Conservation (phyloP, 2,113 vertebrate species). For the Hydrochoerus hydrochaeris region DNA sequence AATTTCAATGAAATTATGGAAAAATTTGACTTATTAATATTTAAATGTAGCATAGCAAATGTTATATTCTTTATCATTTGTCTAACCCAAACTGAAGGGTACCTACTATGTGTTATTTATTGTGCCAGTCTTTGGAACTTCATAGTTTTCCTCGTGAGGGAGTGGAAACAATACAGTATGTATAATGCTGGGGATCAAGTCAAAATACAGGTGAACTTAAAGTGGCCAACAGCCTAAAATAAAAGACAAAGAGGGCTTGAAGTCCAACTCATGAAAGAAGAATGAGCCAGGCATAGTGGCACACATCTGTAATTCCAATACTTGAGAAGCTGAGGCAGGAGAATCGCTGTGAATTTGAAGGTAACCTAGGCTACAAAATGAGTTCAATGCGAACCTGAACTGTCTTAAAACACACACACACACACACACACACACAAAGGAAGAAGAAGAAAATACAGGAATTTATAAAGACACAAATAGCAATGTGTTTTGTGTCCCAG, state of each 20-base stretch:
- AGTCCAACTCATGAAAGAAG: neutral
- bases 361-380: no score
- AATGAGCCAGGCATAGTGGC: neutral
- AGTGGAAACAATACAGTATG: neutral
- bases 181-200: neutral
- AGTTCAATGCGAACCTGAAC: no score
- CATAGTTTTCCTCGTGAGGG: neutral
- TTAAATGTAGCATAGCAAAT: conserved; percentile 2
- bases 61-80: neutral
- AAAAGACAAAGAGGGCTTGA: neutral
- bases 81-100: neutral
- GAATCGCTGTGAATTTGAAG: no score
- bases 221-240: neutral
- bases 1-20: conserved; percentile 11
- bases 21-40: neutral
- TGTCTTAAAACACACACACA: no score
- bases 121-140: neutral
- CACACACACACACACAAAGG: no score
- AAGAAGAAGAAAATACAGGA: neutral
- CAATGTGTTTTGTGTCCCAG: neutral
- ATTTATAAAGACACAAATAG: neutral
- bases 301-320: neutral
- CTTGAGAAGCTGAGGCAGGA: neutral
- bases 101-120: neutral
- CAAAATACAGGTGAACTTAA: neutral